Evolutionary conservation across 1,140 invertebrate species (phyloP), one percentile per base, ranked within the genome.

Genomic region (Apis laboriosa): DNA sequence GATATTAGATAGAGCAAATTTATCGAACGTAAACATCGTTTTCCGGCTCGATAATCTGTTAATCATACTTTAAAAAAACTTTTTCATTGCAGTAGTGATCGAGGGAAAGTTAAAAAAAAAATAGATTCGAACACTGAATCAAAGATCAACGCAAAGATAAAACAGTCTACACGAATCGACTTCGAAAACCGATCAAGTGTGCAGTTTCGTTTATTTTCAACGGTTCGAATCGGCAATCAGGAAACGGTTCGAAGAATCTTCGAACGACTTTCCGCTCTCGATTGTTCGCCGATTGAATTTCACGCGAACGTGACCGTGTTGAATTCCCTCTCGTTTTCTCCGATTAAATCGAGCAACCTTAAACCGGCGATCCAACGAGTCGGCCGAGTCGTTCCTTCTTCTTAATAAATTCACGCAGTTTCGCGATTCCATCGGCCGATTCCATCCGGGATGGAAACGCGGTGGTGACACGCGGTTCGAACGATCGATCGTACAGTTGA

Each of bases 201-300:
- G 5, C 53, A 43, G 28, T 68, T 56, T 53, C 63, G 64, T 68
- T 51, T 19, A n/a, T 68, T n/a, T 61, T 34, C 68, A 21, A 34
- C 17, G n/a, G 17, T 28, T 28, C 34, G 2, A 34, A 43, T 5
- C 34, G 56, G 49, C 61, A 58, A 72, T 63, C 67, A 34, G 55
- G 68, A 61, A 79, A n/a, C 43, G 12, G 34, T 7, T 19, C 21
- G 49, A 58, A 43, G 51, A 21, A 68, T 49, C 19, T 72, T 24
- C 34, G 67, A 24, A 21, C 15, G 67, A 9, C 51, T 79, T 17
- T 53, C 24, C 21, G 64, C 64, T 70, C 24, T 58, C 71, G 60
- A 86, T 67, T 67, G 64, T 19, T 34, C 34, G 19, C 34, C 34
- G 19, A 67, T 87, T 77, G 84, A 87, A 77, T 87, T 77, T 84